Base-by-base conservation (phyloP, 2,113 vertebrate species). In the Megaleporinus macrocephalus region DNA sequence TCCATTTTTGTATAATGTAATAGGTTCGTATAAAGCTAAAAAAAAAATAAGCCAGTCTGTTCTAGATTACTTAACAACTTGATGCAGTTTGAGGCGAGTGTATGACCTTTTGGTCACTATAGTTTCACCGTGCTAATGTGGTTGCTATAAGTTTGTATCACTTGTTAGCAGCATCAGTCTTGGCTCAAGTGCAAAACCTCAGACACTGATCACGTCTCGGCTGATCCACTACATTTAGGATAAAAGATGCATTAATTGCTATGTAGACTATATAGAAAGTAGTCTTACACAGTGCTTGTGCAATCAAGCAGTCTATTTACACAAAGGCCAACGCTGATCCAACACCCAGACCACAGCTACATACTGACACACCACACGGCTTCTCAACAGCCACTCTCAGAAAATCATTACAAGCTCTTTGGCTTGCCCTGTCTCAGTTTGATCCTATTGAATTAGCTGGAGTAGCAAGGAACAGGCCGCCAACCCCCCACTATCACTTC, bases 331-430 rank as follows among this genome's bases (percentile, higher is more conserved):
- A 29, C 47, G 1, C 15, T 65, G 41, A 4, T 65, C n/a, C n/a
- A 76, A 29, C n/a, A 44, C 44, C 9, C 9, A 49, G 13, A 49
- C 10, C 49, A 26, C 33, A 10, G 22, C 11, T 47, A 59, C 68
- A 49, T 49, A 47, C 18, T 47, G 18, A 11, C 27, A 18, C 6
- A 47, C 7, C 53, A n/a, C n/a, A 24, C n/a, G 2, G 51, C 44
- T 74, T 15, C 61, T 36, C 59, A n/a, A 5, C 51, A 16, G 75
- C 11, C 26, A 30, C 24, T 44, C 29, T 63, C 33, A 22, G 41
- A 47, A 76, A 49, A 65, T 77, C 41, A 65, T 77, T 30, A 65
- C 24, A 4, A n/a, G 13, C 57, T 62, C 57, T 5, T 63, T 62
- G 10, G 57, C 18, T 47, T 24, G 3, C 1, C 15, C 57, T 76